These are phyloP conservation scores for Lamellibrachia columna DNA, from an alignment of 2,888 invertebrate genomes.

Conservation along the genomic window DNA sequence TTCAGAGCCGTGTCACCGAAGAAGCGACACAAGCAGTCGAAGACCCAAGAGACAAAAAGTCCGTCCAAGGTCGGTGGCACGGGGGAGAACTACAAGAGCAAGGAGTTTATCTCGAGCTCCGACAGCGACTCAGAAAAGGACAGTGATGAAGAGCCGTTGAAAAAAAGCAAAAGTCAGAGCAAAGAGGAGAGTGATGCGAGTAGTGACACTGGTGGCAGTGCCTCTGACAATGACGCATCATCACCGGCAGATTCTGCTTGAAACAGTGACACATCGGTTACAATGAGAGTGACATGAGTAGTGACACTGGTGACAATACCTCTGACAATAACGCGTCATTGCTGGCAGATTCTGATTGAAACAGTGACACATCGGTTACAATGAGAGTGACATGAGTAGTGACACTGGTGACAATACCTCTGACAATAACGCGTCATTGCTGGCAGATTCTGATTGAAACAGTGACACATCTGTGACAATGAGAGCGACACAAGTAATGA, in stretches of 20 bases:
- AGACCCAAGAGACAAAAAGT: not conserved
- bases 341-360: not conserved
- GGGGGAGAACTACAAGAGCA: conserved; percentile 81
- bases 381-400: not conserved
- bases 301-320: not conserved
- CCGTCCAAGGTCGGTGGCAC: conserved; percentile 59
- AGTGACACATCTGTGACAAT: not conserved
- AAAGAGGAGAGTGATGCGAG: conserved; percentile 8
- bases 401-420: not conserved
- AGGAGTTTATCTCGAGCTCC: conserved; percentile 84
- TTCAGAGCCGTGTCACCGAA: not conserved
- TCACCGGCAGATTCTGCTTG: not conserved
- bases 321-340: not conserved
- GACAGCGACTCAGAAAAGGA: not conserved
- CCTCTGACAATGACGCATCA: not conserved
- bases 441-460: not conserved
- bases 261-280: not conserved
- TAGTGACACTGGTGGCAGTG: not conserved
- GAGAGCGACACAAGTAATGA: not conserved
- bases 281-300: not conserved
- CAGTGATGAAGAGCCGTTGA: conserved; percentile 21
- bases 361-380: not conserved
- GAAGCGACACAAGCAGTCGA: conserved; percentile 5
- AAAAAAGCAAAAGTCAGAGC: not conserved
- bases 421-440: not conserved